A percentile compares a stretch with the other conserved stretches of the same genome.
Evolutionary conservation across 2,888 invertebrate genomes (phyloP).

Genomic region (Pristionchus maxplancki): DNA sequence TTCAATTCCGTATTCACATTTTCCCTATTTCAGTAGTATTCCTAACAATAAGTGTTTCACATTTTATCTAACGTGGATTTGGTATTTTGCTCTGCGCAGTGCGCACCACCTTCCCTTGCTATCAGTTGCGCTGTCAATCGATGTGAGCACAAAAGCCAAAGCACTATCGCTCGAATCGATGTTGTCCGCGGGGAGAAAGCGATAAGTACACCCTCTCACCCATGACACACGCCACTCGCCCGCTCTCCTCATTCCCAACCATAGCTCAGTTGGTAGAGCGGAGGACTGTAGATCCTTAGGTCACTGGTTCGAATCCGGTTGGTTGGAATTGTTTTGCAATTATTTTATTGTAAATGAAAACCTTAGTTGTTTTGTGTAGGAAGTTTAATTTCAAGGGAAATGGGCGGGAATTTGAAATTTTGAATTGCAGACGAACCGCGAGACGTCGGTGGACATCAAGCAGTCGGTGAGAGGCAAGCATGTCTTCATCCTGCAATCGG

Average conservation of each 20-base stretch:
- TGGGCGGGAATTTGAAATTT: not conserved
- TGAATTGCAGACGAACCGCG: constrained; percentile 78
- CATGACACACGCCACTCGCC: not conserved
- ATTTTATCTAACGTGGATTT: too few species aligned
- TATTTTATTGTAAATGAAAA: not conserved
- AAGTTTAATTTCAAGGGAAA: not conserved
- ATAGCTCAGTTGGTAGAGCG: constrained; percentile 47
- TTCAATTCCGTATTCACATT: too few species aligned
- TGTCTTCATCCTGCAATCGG: constrained; percentile 97
- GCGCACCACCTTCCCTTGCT: not conserved
- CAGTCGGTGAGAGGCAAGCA: constrained; percentile 98
- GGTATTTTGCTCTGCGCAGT: not conserved
- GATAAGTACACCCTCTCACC: not conserved
- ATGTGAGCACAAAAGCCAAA: not conserved
- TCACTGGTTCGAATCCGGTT: constrained; percentile 47
- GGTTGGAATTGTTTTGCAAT: constrained; percentile 3
- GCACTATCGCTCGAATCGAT: not conserved
- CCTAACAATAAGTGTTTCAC: too few species aligned
- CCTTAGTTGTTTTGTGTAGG: not conserved
- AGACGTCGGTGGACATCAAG: constrained; percentile 97
- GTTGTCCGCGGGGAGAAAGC: not conserved
- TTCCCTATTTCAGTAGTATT: too few species aligned
- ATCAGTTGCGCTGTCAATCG: not conserved
- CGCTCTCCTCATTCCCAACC: not conserved
- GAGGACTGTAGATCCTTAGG: constrained; percentile 45